Conservation (phyloP, 2,797 vertebrate genomes). For the Gephyroberyx darwinii region DNA sequence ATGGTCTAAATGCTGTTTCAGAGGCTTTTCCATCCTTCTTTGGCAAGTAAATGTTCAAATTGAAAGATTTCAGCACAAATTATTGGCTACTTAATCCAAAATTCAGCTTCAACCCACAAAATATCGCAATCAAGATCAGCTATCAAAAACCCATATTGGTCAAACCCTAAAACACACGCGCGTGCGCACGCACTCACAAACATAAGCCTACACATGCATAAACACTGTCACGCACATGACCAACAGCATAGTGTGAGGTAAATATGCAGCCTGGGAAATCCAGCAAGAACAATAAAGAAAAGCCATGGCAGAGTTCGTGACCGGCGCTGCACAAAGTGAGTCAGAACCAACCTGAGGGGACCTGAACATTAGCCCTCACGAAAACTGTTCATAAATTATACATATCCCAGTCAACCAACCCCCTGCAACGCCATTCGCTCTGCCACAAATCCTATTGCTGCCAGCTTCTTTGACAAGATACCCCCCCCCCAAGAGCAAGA, state of each 20-base stretch:
- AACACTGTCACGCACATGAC: constrained; percentile 14
- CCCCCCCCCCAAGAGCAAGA: constrained; percentile 14
- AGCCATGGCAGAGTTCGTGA: constrained; percentile 14
- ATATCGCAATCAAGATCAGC: no score
- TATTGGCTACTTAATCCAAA: not conserved
- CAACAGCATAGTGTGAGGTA: constrained; percentile 39
- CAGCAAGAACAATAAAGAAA: constrained; percentile 18
- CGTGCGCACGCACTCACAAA: no score
- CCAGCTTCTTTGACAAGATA: constrained; percentile 29
- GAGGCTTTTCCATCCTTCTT: no score
- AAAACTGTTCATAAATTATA: constrained; percentile 5
- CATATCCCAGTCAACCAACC: not conserved
- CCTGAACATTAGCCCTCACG: not conserved
- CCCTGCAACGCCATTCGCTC: constrained; percentile 27
- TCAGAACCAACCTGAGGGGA: constrained; percentile 9
- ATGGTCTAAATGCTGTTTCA: no score
- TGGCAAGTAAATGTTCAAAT: no score
- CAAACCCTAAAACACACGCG: no score
- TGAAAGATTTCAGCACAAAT: no score
- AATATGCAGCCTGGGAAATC: constrained; percentile 34
- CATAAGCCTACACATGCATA: no score
- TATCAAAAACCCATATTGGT: no score
- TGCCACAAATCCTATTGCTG: constrained; percentile 32
- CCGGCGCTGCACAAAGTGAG: constrained; percentile 2
- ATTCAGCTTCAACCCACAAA: no score